These are phyloP conservation scores for Hemicrepidius hirtus DNA, from an alignment of 2,888 invertebrate genomes.

Conservation along the genomic window DNA sequence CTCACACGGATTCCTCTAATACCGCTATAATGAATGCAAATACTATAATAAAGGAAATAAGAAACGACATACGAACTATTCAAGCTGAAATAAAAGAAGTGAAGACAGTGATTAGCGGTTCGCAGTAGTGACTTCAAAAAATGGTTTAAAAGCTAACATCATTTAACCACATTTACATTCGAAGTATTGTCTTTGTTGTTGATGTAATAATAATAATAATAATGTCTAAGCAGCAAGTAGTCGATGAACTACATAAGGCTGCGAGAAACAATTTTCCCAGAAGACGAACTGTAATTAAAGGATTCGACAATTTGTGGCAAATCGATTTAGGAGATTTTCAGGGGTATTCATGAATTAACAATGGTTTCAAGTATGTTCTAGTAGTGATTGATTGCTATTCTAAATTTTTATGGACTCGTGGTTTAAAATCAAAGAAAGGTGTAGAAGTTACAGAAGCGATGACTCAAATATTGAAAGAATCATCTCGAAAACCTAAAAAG, in stretches of 20 bases:
- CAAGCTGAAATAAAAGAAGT: not conserved
- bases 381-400: constrained; percentile 68
- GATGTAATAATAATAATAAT: too few species aligned
- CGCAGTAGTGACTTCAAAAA: not conserved
- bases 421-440: constrained; percentile 64
- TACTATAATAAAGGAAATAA: not conserved
- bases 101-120: not conserved
- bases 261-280: constrained; percentile 66
- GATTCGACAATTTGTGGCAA: constrained; percentile 70
- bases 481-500: constrained; percentile 56
- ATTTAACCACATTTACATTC: not conserved
- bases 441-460: constrained; percentile 59
- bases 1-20: too few species aligned
- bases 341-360: constrained; percentile 63
- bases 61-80: not conserved
- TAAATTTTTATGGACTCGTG: constrained; percentile 67
- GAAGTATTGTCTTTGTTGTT: not conserved
- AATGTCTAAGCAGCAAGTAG: constrained; percentile 25
- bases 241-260: constrained; percentile 66
- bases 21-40: not conserved
- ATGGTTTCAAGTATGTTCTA: constrained; percentile 64
- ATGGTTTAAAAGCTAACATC: not conserved
- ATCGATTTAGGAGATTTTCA: constrained; percentile 66
- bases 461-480: constrained; percentile 47
- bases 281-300: constrained; percentile 64